These are phyloP conservation scores for Tetragonula carbonaria DNA, from an alignment of 2,888 invertebrate genomes.

Conservation along the genomic window DNA sequence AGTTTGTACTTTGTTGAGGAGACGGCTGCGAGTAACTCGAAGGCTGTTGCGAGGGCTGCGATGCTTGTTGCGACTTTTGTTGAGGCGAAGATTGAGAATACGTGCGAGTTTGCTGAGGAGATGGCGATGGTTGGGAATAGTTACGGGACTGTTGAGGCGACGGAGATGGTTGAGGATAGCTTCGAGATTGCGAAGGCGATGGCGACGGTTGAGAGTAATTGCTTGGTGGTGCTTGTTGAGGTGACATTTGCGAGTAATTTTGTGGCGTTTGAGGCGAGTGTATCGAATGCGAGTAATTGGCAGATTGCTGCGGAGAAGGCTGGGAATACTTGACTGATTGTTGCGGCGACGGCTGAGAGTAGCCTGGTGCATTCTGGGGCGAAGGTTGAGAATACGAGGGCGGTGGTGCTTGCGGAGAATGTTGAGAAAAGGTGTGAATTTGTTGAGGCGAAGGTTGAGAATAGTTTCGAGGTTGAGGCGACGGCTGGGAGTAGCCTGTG, in stretches of 20 bases:
- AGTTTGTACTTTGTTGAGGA: slow-evolving; percentile 79
- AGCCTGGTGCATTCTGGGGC: slow-evolving; percentile 69
- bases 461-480: slow-evolving; percentile 78
- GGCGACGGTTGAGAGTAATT: slow-evolving; percentile 77
- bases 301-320: slow-evolving; percentile 80
- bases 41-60: slow-evolving; percentile 52
- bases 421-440: slow-evolving; percentile 72
- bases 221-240: slow-evolving; percentile 81
- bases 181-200: slow-evolving; percentile 83
- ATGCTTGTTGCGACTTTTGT: slow-evolving; percentile 80
- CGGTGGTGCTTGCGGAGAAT: slow-evolving; percentile 78
- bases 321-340: slow-evolving; percentile 83
- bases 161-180: slow-evolving; percentile 75
- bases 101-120: slow-evolving; percentile 69
- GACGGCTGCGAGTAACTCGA: slow-evolving; percentile 72
- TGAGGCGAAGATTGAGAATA: slow-evolving; percentile 76
- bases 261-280: slow-evolving; percentile 82
- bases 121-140: slow-evolving; percentile 64
- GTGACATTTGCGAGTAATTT: slow-evolving; percentile 83
- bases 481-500: slow-evolving; percentile 66
- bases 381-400: slow-evolving; percentile 84
- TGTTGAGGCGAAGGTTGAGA: slow-evolving; percentile 77
- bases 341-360: slow-evolving; percentile 75
- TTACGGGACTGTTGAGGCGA: slow-evolving; percentile 80
- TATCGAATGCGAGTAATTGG: slow-evolving; percentile 77